These are phyloP conservation scores for Tenualosa ilisha DNA, from an alignment of 2,797 vertebrate species.

Conservation along the genomic window DNA sequence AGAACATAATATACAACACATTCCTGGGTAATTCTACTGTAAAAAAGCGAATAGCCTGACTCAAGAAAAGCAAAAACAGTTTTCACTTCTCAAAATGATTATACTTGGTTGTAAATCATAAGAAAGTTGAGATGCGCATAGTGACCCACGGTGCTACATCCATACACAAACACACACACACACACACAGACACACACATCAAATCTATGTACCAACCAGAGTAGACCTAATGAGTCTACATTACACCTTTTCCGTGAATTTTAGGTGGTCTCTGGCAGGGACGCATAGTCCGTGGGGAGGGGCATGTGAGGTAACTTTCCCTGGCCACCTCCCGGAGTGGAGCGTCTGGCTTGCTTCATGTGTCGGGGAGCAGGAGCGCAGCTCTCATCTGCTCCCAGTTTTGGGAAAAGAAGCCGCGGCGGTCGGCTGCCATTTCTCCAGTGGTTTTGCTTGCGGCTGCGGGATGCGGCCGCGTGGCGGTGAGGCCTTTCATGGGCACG, in stretches of 20 bases:
- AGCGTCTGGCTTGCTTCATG: conserved; percentile 2
- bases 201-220: not conserved
- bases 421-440: conserved; percentile 27
- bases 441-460: conserved; percentile 41
- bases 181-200: too few relatives aligned
- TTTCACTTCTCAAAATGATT: not conserved
- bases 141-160: not conserved
- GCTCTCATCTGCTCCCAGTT: conserved; percentile 28
- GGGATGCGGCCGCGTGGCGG: conserved; percentile 37
- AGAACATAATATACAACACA: not conserved
- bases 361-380: not conserved
- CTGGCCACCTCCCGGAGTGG: not conserved
- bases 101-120: not conserved
- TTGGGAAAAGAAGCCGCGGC: conserved; percentile 26
- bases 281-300: not conserved
- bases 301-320: not conserved
- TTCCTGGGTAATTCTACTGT: not conserved
- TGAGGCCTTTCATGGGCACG: not conserved
- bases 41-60: not conserved
- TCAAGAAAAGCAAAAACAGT: not conserved
- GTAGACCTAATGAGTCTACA: not conserved
- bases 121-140: not conserved
- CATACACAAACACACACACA: not conserved
- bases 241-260: not conserved
- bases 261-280: not conserved